Percentiles rank a stretch among this genome's conserved stretches.
Conservation (phyloP, 2,888 invertebrate species). For the Caenorhabditis uteleia region DNA sequence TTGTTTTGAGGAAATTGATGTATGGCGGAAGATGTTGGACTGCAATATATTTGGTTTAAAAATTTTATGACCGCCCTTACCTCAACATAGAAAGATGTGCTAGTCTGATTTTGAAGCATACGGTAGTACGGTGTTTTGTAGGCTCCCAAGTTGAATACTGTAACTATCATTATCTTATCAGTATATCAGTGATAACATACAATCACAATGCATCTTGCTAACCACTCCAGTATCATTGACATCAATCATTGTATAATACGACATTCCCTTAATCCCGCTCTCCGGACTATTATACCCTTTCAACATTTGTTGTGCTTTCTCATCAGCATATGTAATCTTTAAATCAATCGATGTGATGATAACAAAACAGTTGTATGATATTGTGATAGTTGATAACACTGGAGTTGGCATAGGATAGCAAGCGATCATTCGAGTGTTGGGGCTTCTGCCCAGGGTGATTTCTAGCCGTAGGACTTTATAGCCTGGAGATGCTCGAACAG, state of each 20-base stretch:
- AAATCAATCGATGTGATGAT: conserved; percentile 41
- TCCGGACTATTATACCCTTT: neutral
- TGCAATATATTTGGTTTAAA: conserved; percentile 1
- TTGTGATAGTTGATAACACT: conserved; percentile 42
- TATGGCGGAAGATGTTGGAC: conserved; percentile 35
- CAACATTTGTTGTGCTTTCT: conserved; percentile 8
- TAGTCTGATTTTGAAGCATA: conserved; percentile 32
- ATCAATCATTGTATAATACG: conserved; percentile 41
- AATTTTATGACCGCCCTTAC: neutral
- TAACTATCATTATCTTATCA: neutral
- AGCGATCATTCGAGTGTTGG: conserved; percentile 26
- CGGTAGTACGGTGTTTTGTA: conserved; percentile 48
- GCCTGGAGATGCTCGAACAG: conserved; percentile 46
- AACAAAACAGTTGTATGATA: conserved; percentile 39
- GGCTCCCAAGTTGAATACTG: conserved; percentile 44
- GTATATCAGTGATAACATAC: neutral
- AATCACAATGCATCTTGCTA: conserved; percentile 35
- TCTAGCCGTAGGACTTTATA: conserved; percentile 48
- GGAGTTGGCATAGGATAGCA: conserved; percentile 45
- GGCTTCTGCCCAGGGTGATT: conserved; percentile 25
- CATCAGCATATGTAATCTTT: conserved; percentile 38
- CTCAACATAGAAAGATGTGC: conserved; percentile 38
- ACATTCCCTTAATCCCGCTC: conserved; percentile 27
- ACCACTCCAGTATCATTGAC: conserved; percentile 34
- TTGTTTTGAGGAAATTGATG: conserved; percentile 27